Base-by-base conservation (phyloP, 2,888 invertebrate genomes). In the Coenonympha glycerion region DNA sequence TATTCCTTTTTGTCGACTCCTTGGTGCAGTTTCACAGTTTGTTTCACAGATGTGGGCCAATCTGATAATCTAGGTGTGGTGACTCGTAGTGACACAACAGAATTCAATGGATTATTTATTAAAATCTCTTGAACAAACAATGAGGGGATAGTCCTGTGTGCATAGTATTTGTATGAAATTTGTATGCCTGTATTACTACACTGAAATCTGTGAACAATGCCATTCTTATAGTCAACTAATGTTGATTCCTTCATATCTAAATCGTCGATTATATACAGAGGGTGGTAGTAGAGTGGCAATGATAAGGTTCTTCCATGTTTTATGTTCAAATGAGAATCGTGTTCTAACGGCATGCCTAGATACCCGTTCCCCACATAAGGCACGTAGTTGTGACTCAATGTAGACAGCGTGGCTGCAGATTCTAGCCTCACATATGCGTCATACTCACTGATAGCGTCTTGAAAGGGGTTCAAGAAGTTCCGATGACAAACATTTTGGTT, bases 61-160 rank as follows among this genome's bases (percentile, higher is more conserved):
- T 89, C 81, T 0, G 89, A 88, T 28, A 90, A 83, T 55, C 90
- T 88, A 4, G 91, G 89, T 58, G 90, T 87, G 41, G 89, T 87
- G 21, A 94, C 66, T 47, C 89, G 86, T 28, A 95, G 75, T 26
- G 87, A 89, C 53, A 91, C 89, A 6, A 88, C 77, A 36, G 82
- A 74, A 63, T 87, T 89, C 9, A 91, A 89, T 1, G 94, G 94
- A 72, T 96, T 95, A 22, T 90, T 90, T 1, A 96, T 84, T 68
- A 90, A 90, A 48, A 96, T 90, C 69, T 95, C 93, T 76, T 96
- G 96, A 26, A 95, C 91, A 63, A 96, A 89, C 47, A 96, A 79
- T 24, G 92, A 91, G 2, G 95, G 94, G 49, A 93, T 89, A 5
- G 91, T 91, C 62, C 95, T 89, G 73, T 95, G 95, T 5, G 95